Evolutionary conservation across 2,113 vertebrate genomes (phyloP).

Genomic region (Urocitellus parryii): DNA sequence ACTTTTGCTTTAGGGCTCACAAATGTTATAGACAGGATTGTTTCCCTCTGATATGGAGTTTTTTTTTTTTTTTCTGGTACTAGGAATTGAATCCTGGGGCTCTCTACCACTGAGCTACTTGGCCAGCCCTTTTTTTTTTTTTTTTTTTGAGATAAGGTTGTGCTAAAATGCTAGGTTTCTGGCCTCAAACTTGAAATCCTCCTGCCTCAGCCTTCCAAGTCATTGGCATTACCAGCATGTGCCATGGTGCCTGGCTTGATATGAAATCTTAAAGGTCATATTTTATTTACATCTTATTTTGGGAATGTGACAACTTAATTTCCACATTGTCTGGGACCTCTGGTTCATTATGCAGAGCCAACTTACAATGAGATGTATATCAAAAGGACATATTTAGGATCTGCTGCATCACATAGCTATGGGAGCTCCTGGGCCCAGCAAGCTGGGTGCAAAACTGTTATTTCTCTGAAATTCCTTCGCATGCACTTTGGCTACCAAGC

Average conservation of each 20-base stretch:
- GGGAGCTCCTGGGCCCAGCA: neutral
- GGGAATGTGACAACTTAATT: neutral
- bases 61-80: no score
- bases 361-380: neutral
- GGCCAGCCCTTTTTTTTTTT: no score
- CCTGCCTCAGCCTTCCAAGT: no score
- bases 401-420: neutral
- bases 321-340: neutral
- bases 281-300: neutral
- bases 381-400: neutral
- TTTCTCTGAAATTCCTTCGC: neutral
- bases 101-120: no score
- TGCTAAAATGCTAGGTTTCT: no score
- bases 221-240: no score
- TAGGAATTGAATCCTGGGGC: no score
- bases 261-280: neutral
- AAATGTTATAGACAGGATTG: neutral
- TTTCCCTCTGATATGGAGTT: neutral
- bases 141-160: no score
- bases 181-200: no score
- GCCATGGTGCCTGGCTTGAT: neutral
- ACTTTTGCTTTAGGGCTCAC: neutral
- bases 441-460: neutral
- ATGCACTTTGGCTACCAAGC: neutral
- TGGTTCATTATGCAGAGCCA: neutral